These are phyloP conservation scores for Cebus imitator DNA, from an alignment of 2,113 vertebrate genomes.

Conservation along the genomic window DNA sequence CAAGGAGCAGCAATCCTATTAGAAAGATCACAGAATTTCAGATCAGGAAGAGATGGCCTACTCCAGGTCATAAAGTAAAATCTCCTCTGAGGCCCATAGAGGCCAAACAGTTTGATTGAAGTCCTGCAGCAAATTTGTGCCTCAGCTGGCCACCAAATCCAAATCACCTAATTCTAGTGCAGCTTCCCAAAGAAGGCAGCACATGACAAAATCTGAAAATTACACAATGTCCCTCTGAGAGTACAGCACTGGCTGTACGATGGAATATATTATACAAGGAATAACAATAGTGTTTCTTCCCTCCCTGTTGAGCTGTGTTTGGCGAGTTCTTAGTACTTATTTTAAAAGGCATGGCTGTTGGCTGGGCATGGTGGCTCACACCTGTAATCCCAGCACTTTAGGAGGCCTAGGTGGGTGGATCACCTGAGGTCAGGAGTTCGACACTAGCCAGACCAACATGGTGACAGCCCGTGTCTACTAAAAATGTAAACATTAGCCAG, in stretches of 20 bases:
- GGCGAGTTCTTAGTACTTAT: constrained; percentile 36
- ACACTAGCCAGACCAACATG: too few species aligned
- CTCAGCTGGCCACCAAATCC: not conserved
- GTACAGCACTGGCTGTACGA: constrained; percentile 62
- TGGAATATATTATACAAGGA: constrained; percentile 62
- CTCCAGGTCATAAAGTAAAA: not conserved
- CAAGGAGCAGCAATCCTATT: not conserved
- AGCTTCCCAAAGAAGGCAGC: constrained; percentile 24
- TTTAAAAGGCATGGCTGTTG: constrained; percentile 43
- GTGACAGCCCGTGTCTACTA: too few species aligned
- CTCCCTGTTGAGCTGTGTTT: constrained; percentile 38
- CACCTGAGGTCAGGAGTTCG: too few species aligned
- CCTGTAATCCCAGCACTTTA: too few species aligned
- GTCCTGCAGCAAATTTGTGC: not conserved
- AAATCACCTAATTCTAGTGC: constrained; percentile 8
- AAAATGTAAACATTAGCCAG: too few species aligned
- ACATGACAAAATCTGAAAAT: constrained; percentile 41
- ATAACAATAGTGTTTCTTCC: constrained; percentile 54
- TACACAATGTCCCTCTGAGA: constrained; percentile 51
- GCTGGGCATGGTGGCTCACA: too few species aligned
- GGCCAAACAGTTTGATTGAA: not conserved
- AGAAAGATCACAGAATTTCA: not conserved
- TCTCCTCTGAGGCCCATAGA: not conserved
- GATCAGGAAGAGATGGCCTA: not conserved
- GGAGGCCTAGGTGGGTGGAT: too few species aligned